phyloP scores from a whole-genome alignment of 1,140 invertebrate genomes.

The Saxidomus purpurata region DNA sequence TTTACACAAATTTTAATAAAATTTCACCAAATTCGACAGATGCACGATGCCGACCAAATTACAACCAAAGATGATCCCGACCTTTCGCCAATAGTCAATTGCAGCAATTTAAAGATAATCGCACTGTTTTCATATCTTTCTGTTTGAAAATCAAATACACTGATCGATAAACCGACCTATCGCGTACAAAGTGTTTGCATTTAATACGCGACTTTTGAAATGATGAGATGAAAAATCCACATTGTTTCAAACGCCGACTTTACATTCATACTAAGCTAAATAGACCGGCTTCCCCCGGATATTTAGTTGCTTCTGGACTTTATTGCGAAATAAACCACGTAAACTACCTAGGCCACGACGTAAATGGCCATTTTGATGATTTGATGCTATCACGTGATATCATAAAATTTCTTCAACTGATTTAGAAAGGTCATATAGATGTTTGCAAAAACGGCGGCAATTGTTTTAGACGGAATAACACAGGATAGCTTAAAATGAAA shows the following conservation, averaged over 20 bases:
- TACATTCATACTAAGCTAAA: constrained; percentile 28
- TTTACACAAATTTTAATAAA: background rate
- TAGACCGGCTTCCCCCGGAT: background rate
- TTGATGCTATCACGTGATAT: constrained; percentile 50
- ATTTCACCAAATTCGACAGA: background rate
- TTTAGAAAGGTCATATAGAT: constrained; percentile 42
- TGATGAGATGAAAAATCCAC: background rate
- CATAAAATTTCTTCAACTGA: constrained; percentile 51
- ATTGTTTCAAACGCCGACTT: constrained; percentile 4
- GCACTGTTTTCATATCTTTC: background rate
- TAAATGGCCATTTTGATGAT: constrained; percentile 61
- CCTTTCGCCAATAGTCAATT: background rate
- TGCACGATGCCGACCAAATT: background rate
- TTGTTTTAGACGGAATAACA: background rate
- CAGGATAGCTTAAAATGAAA: too few relatives aligned
- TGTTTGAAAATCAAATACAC: constrained; percentile 25
- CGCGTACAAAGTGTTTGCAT: background rate
- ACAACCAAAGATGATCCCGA: background rate
- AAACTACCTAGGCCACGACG: constrained; percentile 44
- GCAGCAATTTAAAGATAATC: background rate
- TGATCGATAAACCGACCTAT: constrained; percentile 14
- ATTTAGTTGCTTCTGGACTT: constrained; percentile 8
- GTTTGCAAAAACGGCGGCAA: background rate
- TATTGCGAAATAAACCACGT: constrained; percentile 4
- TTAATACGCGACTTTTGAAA: constrained; percentile 28